These are phyloP conservation scores for Aplidium turbinatum DNA, from an alignment of 23 tunicate genomes.

Conservation along the genomic window DNA sequence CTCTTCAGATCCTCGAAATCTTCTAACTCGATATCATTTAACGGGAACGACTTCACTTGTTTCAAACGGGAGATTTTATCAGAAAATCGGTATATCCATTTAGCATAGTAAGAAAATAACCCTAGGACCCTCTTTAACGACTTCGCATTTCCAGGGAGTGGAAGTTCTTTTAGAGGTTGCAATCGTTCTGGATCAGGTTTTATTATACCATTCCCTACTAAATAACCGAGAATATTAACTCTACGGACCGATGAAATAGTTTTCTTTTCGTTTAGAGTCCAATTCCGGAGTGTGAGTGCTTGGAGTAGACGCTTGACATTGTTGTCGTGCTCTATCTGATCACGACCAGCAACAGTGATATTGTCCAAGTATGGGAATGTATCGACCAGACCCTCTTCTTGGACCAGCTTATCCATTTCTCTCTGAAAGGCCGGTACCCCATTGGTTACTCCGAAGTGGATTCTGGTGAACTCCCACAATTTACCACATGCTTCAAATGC, in stretches of 20 bases:
- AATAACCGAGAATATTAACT: constrained; percentile 23
- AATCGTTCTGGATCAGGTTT: constrained; percentile 33
- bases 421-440: constrained; percentile 29
- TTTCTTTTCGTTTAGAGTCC: constrained; percentile 29
- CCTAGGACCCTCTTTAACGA: constrained; percentile 13
- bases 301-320: constrained; percentile 24
- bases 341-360: constrained; percentile 18
- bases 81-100: constrained; percentile 27
- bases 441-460: constrained; percentile 36
- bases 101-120: constrained; percentile 20
- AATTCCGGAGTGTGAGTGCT: background rate
- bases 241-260: background rate
- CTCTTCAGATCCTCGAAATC: constrained; percentile 9
- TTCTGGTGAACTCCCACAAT: constrained; percentile 10
- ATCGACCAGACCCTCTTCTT: constrained; percentile 6
- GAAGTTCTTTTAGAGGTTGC: background rate
- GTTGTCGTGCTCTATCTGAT: constrained; percentile 25
- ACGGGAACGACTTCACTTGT: constrained; percentile 3
- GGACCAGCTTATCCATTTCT: background rate
- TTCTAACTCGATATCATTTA: background rate
- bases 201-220: constrained; percentile 1
- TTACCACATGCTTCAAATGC: constrained; percentile 29
- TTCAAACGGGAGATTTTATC: constrained; percentile 15
- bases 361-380: constrained; percentile 14
- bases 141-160: background rate